Conservation (phyloP, 1,140 invertebrate genomes). For the Sarcophaga bullata region DNA sequence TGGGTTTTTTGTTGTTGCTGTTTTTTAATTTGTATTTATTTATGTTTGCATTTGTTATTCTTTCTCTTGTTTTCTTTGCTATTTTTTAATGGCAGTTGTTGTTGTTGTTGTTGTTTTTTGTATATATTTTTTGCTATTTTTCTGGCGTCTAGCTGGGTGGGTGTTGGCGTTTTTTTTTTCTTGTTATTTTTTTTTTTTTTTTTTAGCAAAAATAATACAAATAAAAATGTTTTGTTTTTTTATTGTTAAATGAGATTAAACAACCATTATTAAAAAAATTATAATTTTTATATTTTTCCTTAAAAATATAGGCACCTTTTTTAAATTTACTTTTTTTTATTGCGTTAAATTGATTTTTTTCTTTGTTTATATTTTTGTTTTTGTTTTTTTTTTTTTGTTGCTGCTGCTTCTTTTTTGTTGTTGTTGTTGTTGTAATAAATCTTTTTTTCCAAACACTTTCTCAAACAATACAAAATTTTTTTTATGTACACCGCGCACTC, state of each 20-base stretch:
- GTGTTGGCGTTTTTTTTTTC: slow-evolving; percentile 26
- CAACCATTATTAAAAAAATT: too few species aligned
- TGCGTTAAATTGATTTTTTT: slow-evolving; percentile 3
- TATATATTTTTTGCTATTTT: slow-evolving; percentile 22
- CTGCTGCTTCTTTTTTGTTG: background rate
- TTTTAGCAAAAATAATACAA: background rate
- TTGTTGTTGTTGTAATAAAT: slow-evolving; percentile 2
- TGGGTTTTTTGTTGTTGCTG: background rate
- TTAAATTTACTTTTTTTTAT: slow-evolving; percentile 32
- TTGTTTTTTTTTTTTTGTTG: slow-evolving; percentile 3
- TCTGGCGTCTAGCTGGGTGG: slow-evolving; percentile 28
- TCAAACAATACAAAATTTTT: slow-evolving; percentile 7
- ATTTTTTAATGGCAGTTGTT: background rate
- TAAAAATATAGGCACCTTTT: background rate
- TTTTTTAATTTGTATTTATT: background rate
- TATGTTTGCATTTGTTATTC: slow-evolving; percentile 9
- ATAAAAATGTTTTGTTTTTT: background rate
- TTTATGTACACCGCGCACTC: background rate
- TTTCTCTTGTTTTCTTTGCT: slow-evolving; percentile 3
- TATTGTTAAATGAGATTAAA: background rate
- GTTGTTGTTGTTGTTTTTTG: slow-evolving; percentile 12
- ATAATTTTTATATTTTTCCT: background rate
- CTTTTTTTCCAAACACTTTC: slow-evolving; percentile 34
- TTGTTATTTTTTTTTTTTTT: slow-evolving; percentile 31
- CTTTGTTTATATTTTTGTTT: background rate